Evolutionary conservation across 1,140 invertebrate species (phyloP).

Genomic region (Mercenaria mercenaria): DNA sequence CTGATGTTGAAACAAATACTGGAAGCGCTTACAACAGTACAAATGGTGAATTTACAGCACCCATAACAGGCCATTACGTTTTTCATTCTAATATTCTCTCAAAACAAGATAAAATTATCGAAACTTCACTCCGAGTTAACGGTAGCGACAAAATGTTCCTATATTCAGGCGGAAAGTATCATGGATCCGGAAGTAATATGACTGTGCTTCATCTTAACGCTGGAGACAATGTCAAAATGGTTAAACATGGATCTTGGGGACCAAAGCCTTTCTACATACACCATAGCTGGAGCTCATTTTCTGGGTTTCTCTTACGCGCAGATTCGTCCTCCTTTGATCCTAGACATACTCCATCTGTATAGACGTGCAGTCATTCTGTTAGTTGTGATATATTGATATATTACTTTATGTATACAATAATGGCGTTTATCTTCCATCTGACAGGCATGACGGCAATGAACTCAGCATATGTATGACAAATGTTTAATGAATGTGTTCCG

Average conservation of each 20-base stretch:
- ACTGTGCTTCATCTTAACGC: neutral
- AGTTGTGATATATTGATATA: no score
- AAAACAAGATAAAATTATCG: neutral
- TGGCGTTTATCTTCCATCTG: no score
- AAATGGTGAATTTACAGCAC: neutral
- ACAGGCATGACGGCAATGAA: no score
- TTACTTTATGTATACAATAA: no score
- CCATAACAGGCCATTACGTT: neutral
- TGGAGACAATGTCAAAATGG: neutral
- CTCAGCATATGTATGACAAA: no score
- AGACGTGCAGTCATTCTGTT: no score
- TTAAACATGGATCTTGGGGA: neutral
- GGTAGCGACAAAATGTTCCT: neutral
- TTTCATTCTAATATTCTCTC: conserved; percentile 17
- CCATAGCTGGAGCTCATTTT: neutral
- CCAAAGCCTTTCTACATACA: conserved; percentile 4
- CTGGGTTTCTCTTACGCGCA: conserved; percentile 1
- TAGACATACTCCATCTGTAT: no score
- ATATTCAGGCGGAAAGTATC: neutral
- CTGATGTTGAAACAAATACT: neutral
- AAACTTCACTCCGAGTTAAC: neutral
- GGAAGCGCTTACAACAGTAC: neutral
- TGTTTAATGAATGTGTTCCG: no score
- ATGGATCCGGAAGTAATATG: conserved; percentile 6
- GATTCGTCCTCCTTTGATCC: no score